Evolutionary conservation across 2,113 vertebrate genomes (phyloP).

Genomic region (Rana temporaria): DNA sequence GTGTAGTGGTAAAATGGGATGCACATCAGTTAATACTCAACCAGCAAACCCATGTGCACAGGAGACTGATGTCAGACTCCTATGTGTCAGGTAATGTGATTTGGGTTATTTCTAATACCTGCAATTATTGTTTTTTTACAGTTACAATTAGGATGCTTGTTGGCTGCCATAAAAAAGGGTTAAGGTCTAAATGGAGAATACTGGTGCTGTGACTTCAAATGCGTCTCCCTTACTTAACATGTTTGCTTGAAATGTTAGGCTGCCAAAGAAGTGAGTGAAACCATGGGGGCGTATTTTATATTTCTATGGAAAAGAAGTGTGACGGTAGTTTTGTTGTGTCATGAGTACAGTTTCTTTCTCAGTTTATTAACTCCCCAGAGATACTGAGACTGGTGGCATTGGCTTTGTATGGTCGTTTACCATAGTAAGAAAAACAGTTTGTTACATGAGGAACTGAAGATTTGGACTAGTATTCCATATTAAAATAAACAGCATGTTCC

Average conservation of each 20-base stretch:
- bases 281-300: constrained; percentile 6
- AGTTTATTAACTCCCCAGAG: no score
- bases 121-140: no score
- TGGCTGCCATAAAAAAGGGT: neutral
- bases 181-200: constrained; percentile 14
- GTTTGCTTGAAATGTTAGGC: neutral
- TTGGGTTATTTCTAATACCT: neutral
- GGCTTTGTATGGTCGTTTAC: no score
- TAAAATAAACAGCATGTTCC: no score
- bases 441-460: no score
- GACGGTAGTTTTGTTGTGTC: neutral
- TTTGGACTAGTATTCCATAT: no score
- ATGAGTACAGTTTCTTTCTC: neutral
- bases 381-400: no score
- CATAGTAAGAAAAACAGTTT: no score
- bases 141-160: neutral
- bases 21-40: constrained; percentile 46
- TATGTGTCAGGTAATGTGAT: constrained; percentile 28
- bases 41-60: neutral
- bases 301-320: neutral
- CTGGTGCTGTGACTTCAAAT: neutral
- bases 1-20: constrained; percentile 52
- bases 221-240: neutral
- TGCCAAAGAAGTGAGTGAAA: neutral
- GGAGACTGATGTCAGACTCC: constrained; percentile 3